Evolutionary conservation across 2,113 vertebrate species (phyloP), one percentile per base, ranked within the genome.

Genomic region (Gallinago paraguaiae): DNA sequence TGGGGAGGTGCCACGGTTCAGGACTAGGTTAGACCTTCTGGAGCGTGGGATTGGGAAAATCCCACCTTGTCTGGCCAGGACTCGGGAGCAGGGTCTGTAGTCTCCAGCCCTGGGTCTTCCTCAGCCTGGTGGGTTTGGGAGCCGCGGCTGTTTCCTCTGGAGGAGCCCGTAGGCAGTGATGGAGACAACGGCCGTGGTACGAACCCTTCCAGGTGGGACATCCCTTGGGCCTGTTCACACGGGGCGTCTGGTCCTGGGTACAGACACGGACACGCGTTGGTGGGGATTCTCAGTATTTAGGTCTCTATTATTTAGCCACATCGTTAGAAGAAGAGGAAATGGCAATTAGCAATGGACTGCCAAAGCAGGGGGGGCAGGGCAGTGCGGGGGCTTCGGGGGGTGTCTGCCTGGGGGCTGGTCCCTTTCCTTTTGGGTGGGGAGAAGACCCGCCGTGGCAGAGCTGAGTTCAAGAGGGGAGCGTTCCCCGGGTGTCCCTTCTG

Each of bases 241-340:
- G 2, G 68, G 64, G 27, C 23, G 17, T 41, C 24, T 0, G 2
- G 46, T 18, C 31, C 20, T 5, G 3, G 17, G 4, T 35, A 2
- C 8, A 33, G 9, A 7, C 8, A 0, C 1, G 53, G 46, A 3
- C 7, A 43, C 9, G 37, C 24, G n/a, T 20, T 11, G 3, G 0
- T 30, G 74, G 53, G 1, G 56, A 12, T 24, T 33, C 23, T 13
- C 28, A 2, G 37, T 23, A 6, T 35, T 71, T 30, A 3, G 24
- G 33, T 17, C 9, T 2, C 1, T 35, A 25, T 35, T 27, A 13
- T 2, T 2, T 3, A 17, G 37, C 30, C 4, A 0, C 9, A 2
- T 39, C 27, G 7, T 37, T 23, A 1, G 13, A n/a, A 30, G 48
- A 24, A 18, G 50, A 83, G 24, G 50, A 83, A 75, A 71, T 14